Base-by-base conservation (phyloP, 2,888 invertebrate genomes). In the Tholera decimalis region DNA sequence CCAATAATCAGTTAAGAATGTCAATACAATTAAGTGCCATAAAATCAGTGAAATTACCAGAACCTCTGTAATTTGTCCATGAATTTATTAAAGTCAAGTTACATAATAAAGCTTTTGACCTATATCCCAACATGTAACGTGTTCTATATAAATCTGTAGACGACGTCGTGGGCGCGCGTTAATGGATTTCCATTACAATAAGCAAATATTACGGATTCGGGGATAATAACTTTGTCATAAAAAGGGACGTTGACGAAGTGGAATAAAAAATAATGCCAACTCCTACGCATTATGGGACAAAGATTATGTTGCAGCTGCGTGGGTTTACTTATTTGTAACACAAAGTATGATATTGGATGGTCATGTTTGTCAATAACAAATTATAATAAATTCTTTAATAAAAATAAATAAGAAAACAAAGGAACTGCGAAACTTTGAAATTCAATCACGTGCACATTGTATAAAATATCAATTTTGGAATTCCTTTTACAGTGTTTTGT, bases 171-270 rank as follows among this genome's bases (percentile, higher is more conserved):
- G 86, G 88, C 83, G 86, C 80, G 77, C 76, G 80, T 84, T 88
- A 90, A 90, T 91, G 89, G 90, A 87, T 89, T 89, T 88, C 88
- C 89, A 90, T 89, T 89, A 89, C 82, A 80, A 79, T 80, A 80
- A 80, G 84, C 83, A 83, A 86, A 85, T 84, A 84, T 82, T 73
- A 82, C 80, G 44, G 66, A 73, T 74, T 76, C 75, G 59, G 81
- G 82, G 82, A 78, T 80, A 79, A 83, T 76, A 72, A 78, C 79
- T 83, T 80, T 75, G 72, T 74, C 73, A 83, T 83, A 77, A 83
- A 83, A 77, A 79, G 76, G 78, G 72, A 72, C 72, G 72, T 68
- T 73, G 76, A 72, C 47, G 41, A 67, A 75, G 72, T 69, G 51
- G 55, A 58, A 70, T 51, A 61, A 62, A 70, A 68, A 67, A 80